A percentile compares a stretch with the other conserved stretches of the same genome.
Conservation (phyloP, 2,888 invertebrate species). For the Choreutis nemorana region DNA sequence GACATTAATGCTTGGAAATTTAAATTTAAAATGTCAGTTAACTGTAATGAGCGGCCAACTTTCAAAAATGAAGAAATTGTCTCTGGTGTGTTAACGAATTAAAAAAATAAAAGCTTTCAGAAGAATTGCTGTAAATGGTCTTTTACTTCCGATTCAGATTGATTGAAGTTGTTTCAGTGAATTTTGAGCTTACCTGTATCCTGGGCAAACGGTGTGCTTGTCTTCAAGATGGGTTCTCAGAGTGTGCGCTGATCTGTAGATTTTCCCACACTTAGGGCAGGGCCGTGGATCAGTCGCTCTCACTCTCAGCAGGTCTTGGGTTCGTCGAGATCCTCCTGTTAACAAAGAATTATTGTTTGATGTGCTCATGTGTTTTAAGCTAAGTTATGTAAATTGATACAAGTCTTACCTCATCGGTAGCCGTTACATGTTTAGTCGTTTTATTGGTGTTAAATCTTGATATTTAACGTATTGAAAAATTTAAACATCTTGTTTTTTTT, state of each 20-base stretch:
- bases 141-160: no score
- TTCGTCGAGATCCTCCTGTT: slow-evolving; percentile 73
- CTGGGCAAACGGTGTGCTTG: slow-evolving; percentile 92
- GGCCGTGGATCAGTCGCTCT: slow-evolving; percentile 92
- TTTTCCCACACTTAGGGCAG: slow-evolving; percentile 93
- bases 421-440: slow-evolving; percentile 1
- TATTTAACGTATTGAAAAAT: no score
- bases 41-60: no score
- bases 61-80: no score
- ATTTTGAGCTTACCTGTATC: slow-evolving; percentile 66
- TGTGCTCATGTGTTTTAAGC: neutral
- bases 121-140: no score
- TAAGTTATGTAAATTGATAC: slow-evolving; percentile 7
- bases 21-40: no score
- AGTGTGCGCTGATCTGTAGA: slow-evolving; percentile 91
- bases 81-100: no score
- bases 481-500: no score
- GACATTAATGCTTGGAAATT: no score
- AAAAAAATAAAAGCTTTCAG: no score
- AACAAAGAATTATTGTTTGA: neutral
- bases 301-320: slow-evolving; percentile 85
- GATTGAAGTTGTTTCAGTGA: neutral
- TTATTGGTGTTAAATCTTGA: no score
- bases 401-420: slow-evolving; percentile 8
- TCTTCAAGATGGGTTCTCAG: slow-evolving; percentile 91